These are phyloP conservation scores for Rhamnusium bicolor DNA, from an alignment of 2,888 invertebrate species.

Conservation along the genomic window DNA sequence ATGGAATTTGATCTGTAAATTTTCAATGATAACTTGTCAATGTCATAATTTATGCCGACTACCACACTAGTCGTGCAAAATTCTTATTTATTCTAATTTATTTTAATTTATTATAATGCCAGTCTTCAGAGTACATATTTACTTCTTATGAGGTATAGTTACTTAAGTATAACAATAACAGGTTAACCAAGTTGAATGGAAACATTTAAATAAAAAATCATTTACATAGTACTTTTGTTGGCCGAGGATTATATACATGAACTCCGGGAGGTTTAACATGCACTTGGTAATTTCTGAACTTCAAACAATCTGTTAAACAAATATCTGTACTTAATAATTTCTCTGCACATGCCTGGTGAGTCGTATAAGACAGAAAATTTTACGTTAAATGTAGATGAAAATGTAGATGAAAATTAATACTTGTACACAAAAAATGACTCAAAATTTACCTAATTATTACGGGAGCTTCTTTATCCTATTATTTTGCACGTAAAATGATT, in stretches of 20 bases:
- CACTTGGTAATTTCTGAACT: background rate
- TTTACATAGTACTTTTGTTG: slow-evolving; percentile 20
- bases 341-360: no score
- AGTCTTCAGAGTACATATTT: slow-evolving; percentile 16
- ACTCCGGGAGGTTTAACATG: background rate
- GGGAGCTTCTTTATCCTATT: no score
- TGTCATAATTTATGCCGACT: slow-evolving; percentile 24
- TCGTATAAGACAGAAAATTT: no score
- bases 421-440: no score
- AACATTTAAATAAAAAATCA: slow-evolving; percentile 24
- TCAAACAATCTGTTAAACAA: no score
- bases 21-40: slow-evolving; percentile 37
- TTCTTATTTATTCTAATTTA: slow-evolving; percentile 31
- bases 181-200: slow-evolving; percentile 22
- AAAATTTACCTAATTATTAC: no score
- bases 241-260: background rate
- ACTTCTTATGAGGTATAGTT: slow-evolving; percentile 28
- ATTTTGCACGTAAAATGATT: no score
- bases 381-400: no score
- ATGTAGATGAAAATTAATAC: no score
- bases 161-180: slow-evolving; percentile 24
- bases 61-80: slow-evolving; percentile 20
- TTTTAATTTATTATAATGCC: slow-evolving; percentile 29
- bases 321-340: no score
- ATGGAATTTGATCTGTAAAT: slow-evolving; percentile 26